A percentile compares a stretch with the other conserved stretches of the same genome.
phyloP scores from a whole-genome alignment of 2,888 invertebrate genomes.

The Sepiola atlantica region DNA sequence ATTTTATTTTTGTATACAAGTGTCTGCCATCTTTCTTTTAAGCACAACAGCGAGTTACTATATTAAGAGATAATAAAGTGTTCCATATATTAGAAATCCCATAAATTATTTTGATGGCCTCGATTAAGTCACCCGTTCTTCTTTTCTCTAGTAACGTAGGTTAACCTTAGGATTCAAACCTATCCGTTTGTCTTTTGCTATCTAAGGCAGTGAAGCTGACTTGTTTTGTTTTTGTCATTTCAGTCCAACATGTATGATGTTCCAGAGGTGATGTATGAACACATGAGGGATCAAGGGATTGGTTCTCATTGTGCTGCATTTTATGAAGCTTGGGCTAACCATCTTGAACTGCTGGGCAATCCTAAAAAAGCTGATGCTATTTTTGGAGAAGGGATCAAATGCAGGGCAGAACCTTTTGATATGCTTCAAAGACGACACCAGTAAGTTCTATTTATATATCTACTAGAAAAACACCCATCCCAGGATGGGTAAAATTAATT shows the following conservation, averaged over 20 bases:
- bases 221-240: conserved; percentile 49
- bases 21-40: too few relatives aligned
- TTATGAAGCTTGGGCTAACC: conserved; percentile 92
- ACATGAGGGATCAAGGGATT: conserved; percentile 86
- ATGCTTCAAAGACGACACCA: conserved; percentile 75
- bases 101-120: too few relatives aligned
- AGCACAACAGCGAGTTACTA: too few relatives aligned
- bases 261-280: conserved; percentile 81
- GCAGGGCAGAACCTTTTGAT: conserved; percentile 86
- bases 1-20: too few relatives aligned
- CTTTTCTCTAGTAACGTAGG: neutral
- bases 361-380: conserved; percentile 88
- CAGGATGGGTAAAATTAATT: neutral
- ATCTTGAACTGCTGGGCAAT: conserved; percentile 87
- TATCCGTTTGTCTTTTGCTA: neutral
- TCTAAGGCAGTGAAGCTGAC: neutral
- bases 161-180: neutral
- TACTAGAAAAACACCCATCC: neutral
- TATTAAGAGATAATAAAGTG: too few relatives aligned
- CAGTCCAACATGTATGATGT: conserved; percentile 75
- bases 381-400: conserved; percentile 84
- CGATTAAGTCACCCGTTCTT: neutral
- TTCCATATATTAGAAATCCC: too few relatives aligned
- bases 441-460: conserved; percentile 56
- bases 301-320: conserved; percentile 87